A percentile compares a stretch with the other conserved stretches of the same genome.
These are phyloP conservation scores for Ctenicera cuprea DNA, from an alignment of 2,888 invertebrate genomes.

Conservation along the genomic window DNA sequence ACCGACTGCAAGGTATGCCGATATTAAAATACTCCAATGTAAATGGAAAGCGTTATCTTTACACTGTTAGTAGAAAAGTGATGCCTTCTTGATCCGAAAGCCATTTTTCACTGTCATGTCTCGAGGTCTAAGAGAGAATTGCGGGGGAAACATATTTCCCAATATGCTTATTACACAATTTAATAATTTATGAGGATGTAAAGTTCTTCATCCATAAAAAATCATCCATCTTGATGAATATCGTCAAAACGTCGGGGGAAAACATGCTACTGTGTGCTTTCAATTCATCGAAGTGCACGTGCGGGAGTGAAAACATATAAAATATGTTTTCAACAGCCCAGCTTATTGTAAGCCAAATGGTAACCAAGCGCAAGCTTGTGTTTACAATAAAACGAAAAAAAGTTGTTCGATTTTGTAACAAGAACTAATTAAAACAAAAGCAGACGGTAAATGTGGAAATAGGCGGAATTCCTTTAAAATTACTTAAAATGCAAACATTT, in stretches of 20 bases:
- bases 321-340: background rate
- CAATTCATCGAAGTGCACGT: slow-evolving; percentile 21
- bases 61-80: slow-evolving; percentile 24
- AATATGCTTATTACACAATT: slow-evolving; percentile 52
- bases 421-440: too few species aligned
- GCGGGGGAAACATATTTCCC: slow-evolving; percentile 44
- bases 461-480: too few species aligned
- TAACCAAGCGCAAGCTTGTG: too few species aligned
- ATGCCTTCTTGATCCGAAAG: slow-evolving; percentile 44
- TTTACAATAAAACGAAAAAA: too few species aligned
- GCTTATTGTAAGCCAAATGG: too few species aligned
- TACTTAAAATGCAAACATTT: too few species aligned
- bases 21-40: slow-evolving; percentile 9
- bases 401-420: too few species aligned
- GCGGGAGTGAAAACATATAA: slow-evolving; percentile 3
- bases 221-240: slow-evolving; percentile 37
- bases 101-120: slow-evolving; percentile 47
- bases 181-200: slow-evolving; percentile 50
- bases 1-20: background rate
- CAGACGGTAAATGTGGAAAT: too few species aligned
- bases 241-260: background rate
- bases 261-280: slow-evolving; percentile 1
- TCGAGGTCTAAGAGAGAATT: slow-evolving; percentile 37
- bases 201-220: slow-evolving; percentile 31
- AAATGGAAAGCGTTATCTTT: slow-evolving; percentile 13